Percentiles rank a stretch among this genome's conserved stretches.
Conservation (phyloP, 2,888 invertebrate species). For the Lasioglossum malachurum region DNA sequence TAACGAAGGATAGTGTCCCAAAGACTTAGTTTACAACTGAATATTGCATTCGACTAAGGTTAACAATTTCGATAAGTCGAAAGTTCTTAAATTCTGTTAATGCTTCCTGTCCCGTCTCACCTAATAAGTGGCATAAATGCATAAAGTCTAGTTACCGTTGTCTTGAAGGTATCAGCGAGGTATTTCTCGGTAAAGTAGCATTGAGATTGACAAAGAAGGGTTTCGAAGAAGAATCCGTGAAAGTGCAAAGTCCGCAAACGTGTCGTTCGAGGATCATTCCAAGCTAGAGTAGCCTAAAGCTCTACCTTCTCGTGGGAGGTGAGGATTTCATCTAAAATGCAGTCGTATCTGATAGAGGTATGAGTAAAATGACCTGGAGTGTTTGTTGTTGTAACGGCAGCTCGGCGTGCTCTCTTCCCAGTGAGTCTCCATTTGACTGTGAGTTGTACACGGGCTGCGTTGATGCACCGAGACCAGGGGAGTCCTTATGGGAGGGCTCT, state of each 20-base stretch:
- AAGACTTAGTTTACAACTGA: not conserved
- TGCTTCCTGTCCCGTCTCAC: no score
- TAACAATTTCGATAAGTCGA: no score
- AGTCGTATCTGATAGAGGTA: conserved; percentile 17
- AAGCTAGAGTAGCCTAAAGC: conserved; percentile 53
- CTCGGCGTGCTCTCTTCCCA: conserved; percentile 89
- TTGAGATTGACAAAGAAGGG: not conserved
- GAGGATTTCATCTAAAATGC: conserved; percentile 56
- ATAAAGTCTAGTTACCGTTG: not conserved
- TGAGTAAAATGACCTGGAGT: conserved; percentile 76
- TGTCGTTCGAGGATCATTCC: conserved; percentile 54
- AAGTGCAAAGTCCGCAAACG: conserved; percentile 43
- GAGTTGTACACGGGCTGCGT: conserved; percentile 76
- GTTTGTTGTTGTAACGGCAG: conserved; percentile 78
- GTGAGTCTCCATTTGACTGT: conserved; percentile 87
- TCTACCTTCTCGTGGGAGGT: conserved; percentile 45
- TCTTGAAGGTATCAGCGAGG: not conserved
- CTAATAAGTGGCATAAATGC: not conserved
- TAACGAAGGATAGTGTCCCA: not conserved
- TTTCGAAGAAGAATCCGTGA: not conserved
- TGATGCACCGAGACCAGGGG: conserved; percentile 77
- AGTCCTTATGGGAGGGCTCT: conserved; percentile 78
- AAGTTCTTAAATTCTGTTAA: no score
- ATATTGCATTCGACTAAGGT: not conserved
- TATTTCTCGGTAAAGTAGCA: not conserved